phyloP scores from a whole-genome alignment of 1,140 invertebrate genomes.

The Marisa cornuarietis region DNA sequence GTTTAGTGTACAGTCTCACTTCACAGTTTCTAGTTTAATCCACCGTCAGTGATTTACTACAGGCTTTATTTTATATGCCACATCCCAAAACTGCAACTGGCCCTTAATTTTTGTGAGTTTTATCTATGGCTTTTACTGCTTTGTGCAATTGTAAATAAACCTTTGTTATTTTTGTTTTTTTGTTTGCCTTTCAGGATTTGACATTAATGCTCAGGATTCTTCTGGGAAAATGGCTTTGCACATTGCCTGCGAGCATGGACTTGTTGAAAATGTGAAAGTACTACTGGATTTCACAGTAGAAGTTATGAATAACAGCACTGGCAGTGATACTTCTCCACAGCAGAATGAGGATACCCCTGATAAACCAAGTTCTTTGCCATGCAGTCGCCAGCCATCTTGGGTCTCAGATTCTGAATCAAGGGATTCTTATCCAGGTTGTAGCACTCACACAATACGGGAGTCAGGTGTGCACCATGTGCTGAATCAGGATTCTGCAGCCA shows the following conservation, averaged over 20 bases:
- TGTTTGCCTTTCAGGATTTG: conserved; percentile 28
- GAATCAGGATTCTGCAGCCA: background rate
- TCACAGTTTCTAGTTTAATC: too few species aligned
- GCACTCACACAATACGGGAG: conserved; percentile 8
- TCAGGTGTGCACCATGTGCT: background rate
- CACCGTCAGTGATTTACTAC: too few species aligned
- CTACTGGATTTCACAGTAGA: conserved; percentile 78
- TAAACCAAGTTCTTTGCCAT: background rate
- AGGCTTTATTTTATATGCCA: too few species aligned
- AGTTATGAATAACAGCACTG: conserved; percentile 53
- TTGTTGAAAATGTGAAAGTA: conserved; percentile 45
- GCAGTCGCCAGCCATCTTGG: background rate
- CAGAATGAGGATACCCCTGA: background rate
- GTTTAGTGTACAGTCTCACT: too few species aligned
- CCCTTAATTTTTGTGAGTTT: too few species aligned
- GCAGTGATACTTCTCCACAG: background rate
- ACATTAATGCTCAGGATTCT: conserved; percentile 51
- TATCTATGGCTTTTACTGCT: too few species aligned
- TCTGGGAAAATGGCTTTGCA: conserved; percentile 55
- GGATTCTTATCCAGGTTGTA: background rate
- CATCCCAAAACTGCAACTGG: too few species aligned
- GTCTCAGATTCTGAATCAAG: background rate
- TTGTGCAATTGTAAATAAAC: too few species aligned
- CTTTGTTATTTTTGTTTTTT: too few species aligned
- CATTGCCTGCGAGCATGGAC: conserved; percentile 50